These are phyloP conservation scores for Brachionus koreanus DNA, from an alignment of 1,140 invertebrate species.

Conservation along the genomic window DNA sequence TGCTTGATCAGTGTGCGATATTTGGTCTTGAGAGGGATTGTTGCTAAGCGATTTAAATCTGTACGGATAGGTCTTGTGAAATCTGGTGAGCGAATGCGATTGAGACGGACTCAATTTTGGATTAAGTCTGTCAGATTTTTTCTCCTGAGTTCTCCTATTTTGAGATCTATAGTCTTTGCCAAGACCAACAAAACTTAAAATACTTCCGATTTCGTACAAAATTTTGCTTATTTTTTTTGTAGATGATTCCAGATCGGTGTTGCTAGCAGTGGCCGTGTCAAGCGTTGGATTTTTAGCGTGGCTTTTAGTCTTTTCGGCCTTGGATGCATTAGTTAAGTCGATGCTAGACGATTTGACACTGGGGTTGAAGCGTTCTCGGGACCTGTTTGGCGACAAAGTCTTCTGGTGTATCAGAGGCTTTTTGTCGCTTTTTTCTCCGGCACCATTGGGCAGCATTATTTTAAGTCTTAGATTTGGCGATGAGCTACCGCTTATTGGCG, in stretches of 20 bases:
- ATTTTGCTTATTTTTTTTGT: constrained; percentile 25
- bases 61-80: constrained; percentile 32
- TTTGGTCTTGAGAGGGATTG: neutral
- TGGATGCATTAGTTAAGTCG: neutral
- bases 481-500: neutral
- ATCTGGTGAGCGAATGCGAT: neutral
- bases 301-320: neutral
- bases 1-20: neutral
- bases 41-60: neutral
- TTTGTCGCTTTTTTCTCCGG: neutral
- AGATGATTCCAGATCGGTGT: neutral
- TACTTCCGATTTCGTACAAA: constrained; percentile 4
- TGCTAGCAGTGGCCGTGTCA: neutral
- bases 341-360: neutral
- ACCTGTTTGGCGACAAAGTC: neutral
- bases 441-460: constrained; percentile 12
- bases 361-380: neutral
- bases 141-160: neutral
- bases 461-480: constrained; percentile 30
- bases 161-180: constrained; percentile 10
- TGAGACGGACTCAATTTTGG: neutral
- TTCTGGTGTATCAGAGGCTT: neutral
- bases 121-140: neutral
- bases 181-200: constrained; percentile 10
- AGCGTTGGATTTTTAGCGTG: neutral